A percentile compares a stretch with the other conserved stretches of the same genome.
Conservation (phyloP, 2,113 vertebrate genomes). For the Corythoichthys haematopterus region DNA sequence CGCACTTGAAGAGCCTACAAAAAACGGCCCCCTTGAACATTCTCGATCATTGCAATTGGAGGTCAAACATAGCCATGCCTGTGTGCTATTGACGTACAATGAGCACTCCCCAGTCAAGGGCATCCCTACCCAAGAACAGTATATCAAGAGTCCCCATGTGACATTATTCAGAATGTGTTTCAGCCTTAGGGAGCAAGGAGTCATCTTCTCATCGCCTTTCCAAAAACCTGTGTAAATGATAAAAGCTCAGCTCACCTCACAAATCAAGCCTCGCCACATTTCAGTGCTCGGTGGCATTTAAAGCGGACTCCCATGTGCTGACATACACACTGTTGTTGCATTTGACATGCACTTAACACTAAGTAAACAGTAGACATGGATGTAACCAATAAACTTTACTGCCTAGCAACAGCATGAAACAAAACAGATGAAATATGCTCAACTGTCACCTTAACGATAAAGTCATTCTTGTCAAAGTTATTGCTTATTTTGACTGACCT, state of each 20-base stretch:
- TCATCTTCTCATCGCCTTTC: not conserved
- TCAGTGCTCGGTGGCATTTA: constrained; percentile 4
- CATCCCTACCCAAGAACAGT: constrained; percentile 3
- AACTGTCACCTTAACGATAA: not conserved
- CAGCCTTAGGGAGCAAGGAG: not conserved
- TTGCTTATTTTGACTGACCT: not conserved
- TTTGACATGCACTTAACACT: constrained; percentile 1
- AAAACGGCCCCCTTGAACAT: not conserved
- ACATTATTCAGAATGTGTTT: constrained; percentile 9
- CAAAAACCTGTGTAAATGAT: not conserved
- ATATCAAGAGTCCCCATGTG: constrained; percentile 14
- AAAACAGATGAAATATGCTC: not conserved
- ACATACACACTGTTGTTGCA: not conserved
- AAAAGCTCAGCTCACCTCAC: not conserved
- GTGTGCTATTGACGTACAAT: not conserved
- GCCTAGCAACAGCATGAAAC: not conserved
- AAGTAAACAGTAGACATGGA: constrained; percentile 1
- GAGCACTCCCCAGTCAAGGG: constrained; percentile 11
- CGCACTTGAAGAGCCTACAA: too few relatives aligned
- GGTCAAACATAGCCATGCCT: not conserved
- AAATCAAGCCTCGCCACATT: not conserved
- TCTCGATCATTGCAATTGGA: not conserved
- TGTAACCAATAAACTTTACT: not conserved
- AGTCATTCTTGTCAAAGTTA: not conserved
- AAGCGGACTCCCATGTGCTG: constrained; percentile 7